A percentile compares a stretch with the other conserved stretches of the same genome.
phyloP scores from a whole-genome alignment of 2,797 vertebrate species.

The Spinus pinus region DNA sequence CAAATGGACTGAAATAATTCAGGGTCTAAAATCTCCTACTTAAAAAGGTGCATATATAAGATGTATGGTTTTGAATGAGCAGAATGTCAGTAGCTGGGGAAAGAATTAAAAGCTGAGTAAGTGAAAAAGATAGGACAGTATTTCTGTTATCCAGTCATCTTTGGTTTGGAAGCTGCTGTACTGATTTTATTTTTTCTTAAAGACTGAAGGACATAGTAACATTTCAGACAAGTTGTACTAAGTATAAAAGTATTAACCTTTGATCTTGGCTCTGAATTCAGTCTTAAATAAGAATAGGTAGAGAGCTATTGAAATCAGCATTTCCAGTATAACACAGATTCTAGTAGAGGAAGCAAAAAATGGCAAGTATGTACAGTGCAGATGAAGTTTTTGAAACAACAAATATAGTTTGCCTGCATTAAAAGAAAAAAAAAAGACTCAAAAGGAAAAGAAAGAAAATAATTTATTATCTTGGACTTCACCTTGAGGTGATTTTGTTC shows the following conservation, averaged over 20 bases:
- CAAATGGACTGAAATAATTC: not conserved
- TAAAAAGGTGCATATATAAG: not conserved
- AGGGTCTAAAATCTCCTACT: not conserved
- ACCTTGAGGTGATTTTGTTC: slow-evolving; percentile 67
- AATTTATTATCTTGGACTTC: slow-evolving; percentile 68
- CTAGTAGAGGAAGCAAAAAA: not conserved
- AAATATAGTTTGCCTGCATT: slow-evolving; percentile 27
- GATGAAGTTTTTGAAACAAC: slow-evolving; percentile 13
- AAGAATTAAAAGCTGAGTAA: not conserved
- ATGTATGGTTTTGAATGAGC: not conserved
- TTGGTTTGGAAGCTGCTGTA: not conserved
- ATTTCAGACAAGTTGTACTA: not conserved
- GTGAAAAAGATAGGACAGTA: not conserved
- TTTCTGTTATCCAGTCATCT: not conserved
- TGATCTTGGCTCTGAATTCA: not conserved
- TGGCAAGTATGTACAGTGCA: not conserved
- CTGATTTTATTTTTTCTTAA: not conserved
- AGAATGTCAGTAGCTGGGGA: not conserved
- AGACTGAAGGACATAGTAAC: not conserved
- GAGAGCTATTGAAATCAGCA: not conserved
- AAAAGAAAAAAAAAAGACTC: not conserved
- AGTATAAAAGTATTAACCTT: not conserved
- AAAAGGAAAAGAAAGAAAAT: not conserved
- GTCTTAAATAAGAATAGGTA: not conserved
- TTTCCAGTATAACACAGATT: not conserved